Evolutionary conservation across 2,113 vertebrate genomes (phyloP).

Genomic region (Willisornis vidua): DNA sequence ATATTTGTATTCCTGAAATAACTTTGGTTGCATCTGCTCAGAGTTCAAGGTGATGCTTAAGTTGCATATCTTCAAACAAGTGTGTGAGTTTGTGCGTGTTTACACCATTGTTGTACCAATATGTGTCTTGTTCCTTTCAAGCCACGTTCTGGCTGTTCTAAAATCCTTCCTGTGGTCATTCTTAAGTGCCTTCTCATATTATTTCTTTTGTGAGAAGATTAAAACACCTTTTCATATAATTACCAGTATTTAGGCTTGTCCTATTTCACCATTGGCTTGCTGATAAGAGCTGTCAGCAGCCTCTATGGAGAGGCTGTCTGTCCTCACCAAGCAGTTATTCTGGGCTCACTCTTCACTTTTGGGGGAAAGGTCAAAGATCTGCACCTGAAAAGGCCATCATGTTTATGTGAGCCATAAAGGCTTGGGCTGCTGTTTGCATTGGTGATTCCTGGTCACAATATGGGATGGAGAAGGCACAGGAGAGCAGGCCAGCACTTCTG

Average conservation of each 20-base stretch:
- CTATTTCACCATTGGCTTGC: neutral
- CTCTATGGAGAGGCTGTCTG: fast-evolving
- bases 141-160: neutral
- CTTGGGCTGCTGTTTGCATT: neutral
- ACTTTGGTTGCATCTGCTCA: neutral
- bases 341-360: neutral
- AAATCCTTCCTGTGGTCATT: neutral
- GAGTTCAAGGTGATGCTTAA: neutral
- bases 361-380: neutral
- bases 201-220: neutral
- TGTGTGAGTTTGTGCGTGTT: neutral
- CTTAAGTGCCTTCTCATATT: neutral
- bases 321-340: neutral
- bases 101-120: fast-evolving
- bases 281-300: neutral
- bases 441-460: neutral
- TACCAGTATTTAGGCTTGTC: neutral
- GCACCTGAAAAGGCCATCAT: neutral
- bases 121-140: neutral
- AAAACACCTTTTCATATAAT: neutral
- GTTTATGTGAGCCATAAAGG: neutral
- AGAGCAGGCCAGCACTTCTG: neutral
- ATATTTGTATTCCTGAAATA: neutral
- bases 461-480: fast-evolving
- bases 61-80: neutral